phyloP scores from a whole-genome alignment of 2,888 invertebrate genomes.

The Rhopalosiphum nymphaeae region DNA sequence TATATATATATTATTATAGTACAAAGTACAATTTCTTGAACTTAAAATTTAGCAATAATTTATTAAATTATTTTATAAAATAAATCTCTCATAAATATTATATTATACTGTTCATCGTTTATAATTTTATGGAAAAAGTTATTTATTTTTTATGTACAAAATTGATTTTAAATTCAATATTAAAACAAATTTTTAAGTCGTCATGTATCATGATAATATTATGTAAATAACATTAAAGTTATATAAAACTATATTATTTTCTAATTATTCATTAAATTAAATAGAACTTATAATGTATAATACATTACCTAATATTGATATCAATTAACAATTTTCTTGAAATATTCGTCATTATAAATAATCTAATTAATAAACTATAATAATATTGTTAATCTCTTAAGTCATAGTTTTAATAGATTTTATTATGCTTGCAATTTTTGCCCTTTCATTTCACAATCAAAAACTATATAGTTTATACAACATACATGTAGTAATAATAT shows the following conservation, averaged over 20 bases:
- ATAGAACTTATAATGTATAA: neutral
- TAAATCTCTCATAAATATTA: neutral
- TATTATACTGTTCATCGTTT: neutral
- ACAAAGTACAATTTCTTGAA: no score
- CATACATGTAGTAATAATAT: neutral
- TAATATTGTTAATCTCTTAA: neutral
- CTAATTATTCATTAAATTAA: neutral
- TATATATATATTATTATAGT: no score
- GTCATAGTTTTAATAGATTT: neutral
- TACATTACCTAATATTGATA: neutral
- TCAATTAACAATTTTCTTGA: neutral
- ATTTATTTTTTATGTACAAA: neutral
- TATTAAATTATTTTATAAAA: neutral
- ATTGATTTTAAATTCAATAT: neutral
- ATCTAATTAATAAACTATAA: neutral
- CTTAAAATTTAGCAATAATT: neutral
- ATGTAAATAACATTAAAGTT: no score
- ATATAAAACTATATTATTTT: neutral
- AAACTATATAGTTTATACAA: neutral
- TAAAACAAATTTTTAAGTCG: neutral
- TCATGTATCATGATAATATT: neutral
- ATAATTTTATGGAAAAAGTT: neutral
- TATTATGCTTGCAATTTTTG: neutral
- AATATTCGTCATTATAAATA: neutral
- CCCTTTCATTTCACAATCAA: neutral